Base-by-base conservation (phyloP, 2,113 vertebrate species). In the Elanus axillaris region DNA sequence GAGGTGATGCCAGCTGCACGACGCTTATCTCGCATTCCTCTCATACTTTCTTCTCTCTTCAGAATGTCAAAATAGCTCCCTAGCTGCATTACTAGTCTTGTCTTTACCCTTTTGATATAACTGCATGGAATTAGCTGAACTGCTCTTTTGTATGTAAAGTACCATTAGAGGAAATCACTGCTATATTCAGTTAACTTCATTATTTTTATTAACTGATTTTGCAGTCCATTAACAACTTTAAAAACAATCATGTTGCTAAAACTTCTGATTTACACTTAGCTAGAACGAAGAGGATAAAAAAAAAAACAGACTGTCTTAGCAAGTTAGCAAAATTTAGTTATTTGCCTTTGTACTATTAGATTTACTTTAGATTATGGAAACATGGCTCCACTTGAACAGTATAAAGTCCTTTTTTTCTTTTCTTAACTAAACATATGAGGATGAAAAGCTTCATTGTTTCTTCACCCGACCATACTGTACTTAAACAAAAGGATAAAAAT, bases 11-110 rank as follows among this genome's bases (percentile, higher is more conserved):
- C 96, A 97, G 95, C 82, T 68, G 48, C 27, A 94, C 94, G 90
- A 92, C 93, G 96, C 97, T 98, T 98, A 98, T 98, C 98, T 97
- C 52, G 20, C 91, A 98, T 98, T 98, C 98, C 96, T 96, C 45
- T 64, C 88, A 84, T 98, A 96, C 95, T 97, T 97, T 82, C 93
- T 90, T 62, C 55, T 73, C 96, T 87, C 93, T 92, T 79, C 95
- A 96, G 92, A 96, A 97, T 85, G 96, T 97, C 97, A 96, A 74
- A 97, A 95, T 91, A 97, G 91, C 85, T 97, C 71, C 62, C 48
- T 91, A 62, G 66, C 89, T 96, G 81, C 67, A 86, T 26, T 88
- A 79, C 76, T 64, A 42, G 88, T 89, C 87, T 63, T 19, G 25
- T 62, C 80, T 74, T 75, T 85, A 92, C 78, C 67, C 62, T 85